phyloP scores from a whole-genome alignment of 2,888 invertebrate species.

The Chymomyza fuscimana region DNA sequence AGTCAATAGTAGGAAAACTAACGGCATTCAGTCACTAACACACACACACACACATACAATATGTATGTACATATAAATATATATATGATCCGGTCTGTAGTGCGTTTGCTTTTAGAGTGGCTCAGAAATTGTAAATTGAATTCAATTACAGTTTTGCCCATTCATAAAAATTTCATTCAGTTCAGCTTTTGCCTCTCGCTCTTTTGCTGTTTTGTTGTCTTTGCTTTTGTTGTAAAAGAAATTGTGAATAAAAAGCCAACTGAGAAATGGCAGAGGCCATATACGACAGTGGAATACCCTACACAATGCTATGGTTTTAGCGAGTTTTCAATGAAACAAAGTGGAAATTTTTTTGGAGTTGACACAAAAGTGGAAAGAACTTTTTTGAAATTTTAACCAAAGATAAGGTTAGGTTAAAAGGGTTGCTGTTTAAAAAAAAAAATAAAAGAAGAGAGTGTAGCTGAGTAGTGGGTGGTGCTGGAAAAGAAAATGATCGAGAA shows the following conservation, averaged over 20 bases:
- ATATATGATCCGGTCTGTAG: slow-evolving; percentile 16
- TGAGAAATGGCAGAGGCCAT: too few relatives aligned
- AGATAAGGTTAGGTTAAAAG: too few relatives aligned
- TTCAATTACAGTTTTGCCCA: slow-evolving; percentile 48
- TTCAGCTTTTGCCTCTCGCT: neutral
- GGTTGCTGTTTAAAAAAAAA: too few relatives aligned
- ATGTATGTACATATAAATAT: neutral
- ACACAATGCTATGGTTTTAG: too few relatives aligned
- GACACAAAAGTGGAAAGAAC: too few relatives aligned
- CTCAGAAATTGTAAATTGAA: slow-evolving; percentile 44
- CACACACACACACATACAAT: neutral
- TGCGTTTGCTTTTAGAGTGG: slow-evolving; percentile 23
- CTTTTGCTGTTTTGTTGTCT: neutral
- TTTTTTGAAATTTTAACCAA: too few relatives aligned
- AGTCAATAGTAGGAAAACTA: neutral
- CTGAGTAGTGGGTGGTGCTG: too few relatives aligned
- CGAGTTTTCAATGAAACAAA: too few relatives aligned
- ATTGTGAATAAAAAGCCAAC: slow-evolving; percentile 21
- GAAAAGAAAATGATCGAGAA: too few relatives aligned
- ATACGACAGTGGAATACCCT: neutral
- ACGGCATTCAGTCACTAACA: neutral
- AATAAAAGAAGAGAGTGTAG: too few relatives aligned
- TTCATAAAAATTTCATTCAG: slow-evolving; percentile 46
- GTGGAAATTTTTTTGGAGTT: too few relatives aligned
- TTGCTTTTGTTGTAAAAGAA: neutral